Conservation (phyloP, 2,113 vertebrate genomes). For the Azemiops feae region DNA sequence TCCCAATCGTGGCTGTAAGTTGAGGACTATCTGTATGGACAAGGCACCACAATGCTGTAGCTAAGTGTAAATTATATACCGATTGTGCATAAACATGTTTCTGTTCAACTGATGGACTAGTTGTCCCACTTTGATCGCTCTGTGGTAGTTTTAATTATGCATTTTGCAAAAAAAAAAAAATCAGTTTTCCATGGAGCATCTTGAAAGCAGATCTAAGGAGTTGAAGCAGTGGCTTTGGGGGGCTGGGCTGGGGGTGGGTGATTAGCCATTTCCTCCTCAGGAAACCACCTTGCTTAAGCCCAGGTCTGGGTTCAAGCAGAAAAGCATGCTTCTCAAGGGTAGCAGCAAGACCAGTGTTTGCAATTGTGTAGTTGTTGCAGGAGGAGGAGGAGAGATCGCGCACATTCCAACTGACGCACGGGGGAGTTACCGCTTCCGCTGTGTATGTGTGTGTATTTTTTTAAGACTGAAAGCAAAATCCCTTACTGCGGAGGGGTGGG, state of each 20-base stretch:
- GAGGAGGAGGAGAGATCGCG: neutral
- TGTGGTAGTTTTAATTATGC: neutral
- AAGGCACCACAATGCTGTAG: neutral
- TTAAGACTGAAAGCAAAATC: neutral
- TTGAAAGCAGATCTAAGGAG: neutral
- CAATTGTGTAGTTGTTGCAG: neutral
- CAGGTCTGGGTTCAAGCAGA: neutral
- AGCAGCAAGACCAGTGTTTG: neutral
- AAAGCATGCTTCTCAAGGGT: neutral
- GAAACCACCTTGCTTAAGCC: neutral
- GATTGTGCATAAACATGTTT: neutral
- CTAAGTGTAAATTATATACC: neutral
- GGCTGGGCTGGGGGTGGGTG: neutral
- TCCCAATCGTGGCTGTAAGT: neutral
- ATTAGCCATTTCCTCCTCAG: neutral
- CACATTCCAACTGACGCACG: neutral
- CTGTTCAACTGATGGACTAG: neutral
- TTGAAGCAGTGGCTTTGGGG: neutral
- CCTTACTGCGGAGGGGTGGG: neutral
- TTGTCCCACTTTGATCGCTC: neutral
- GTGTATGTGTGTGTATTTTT: neutral
- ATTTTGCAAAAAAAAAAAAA: neutral
- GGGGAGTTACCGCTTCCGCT: conserved; percentile 9
- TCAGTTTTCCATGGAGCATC: neutral
- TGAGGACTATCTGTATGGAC: neutral